Evolutionary conservation across 2,888 invertebrate species (phyloP), one percentile per base, ranked within the genome.

Genomic region (Calameuta idolon): DNA sequence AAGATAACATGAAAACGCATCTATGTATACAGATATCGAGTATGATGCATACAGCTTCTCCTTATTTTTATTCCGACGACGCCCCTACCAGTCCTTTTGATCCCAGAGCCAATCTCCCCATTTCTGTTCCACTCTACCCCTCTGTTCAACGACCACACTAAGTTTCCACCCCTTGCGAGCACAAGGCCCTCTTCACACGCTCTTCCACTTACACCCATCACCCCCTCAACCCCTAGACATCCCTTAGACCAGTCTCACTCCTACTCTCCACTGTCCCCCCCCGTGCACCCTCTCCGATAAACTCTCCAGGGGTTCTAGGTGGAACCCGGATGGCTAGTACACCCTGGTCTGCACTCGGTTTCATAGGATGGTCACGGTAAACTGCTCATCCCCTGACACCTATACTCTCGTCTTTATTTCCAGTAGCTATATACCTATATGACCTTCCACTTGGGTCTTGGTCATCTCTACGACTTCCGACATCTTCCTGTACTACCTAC

Each of bases 381-480:
- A 89, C 88, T 87, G 89, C 83, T 85, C 88, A 89, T 90, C 89
- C 89, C 88, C 85, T 85, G 89, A 87, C 89, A 89, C 88, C 89
- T 85, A 90, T 90, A 89, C 87, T 82, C 88, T 89, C 86, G 87
- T 89, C 89, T 90, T 89, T 89, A 90, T 90, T 87, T 89, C 87
- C 85, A 83, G 80, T 84, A 83, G 82, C 82, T 82, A 82, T 85
- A 79, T 82, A 79, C 83, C 23, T 55, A 55, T 80, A 84, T 78
- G 84, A 83, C 81, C 84, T 81, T 73, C 79, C 33, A 37, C 79
- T 74, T 68, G 74, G 77, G 81, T 81, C 79, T 23, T 82, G 79
- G 55, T 55, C 55, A 55, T 55, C 55, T 2, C 55, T 55, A 23
- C 55, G 55, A 55, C 23, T 55, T 55, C 55, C 55, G 55, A 55